These are phyloP conservation scores for Acipenser oxyrinchus DNA, from an alignment of 2,797 vertebrate genomes.

Conservation along the genomic window DNA sequence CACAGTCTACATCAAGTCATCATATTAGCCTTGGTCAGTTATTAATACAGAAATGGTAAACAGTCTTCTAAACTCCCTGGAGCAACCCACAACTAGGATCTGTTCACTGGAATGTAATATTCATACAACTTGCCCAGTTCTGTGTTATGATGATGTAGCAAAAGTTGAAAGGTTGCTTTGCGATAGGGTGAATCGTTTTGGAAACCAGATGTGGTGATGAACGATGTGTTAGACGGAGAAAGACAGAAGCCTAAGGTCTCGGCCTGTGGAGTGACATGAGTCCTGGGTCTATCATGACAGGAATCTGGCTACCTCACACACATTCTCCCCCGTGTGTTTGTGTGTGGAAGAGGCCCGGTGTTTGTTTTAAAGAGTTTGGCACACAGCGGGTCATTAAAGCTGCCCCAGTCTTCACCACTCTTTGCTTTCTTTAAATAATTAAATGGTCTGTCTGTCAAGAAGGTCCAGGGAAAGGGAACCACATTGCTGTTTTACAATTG, in stretches of 20 bases:
- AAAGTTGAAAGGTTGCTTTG: slow-evolving; percentile 11
- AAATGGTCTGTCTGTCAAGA: slow-evolving; percentile 16
- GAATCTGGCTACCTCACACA: slow-evolving; percentile 23
- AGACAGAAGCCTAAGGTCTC: slow-evolving; percentile 29
- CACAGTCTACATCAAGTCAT: too few species aligned
- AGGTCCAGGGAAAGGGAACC: background rate
- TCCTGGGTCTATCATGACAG: slow-evolving; percentile 22
- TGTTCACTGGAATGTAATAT: slow-evolving; percentile 15
- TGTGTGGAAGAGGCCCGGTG: background rate
- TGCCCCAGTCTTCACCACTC: slow-evolving; percentile 8
- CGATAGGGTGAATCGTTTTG: slow-evolving; percentile 26
- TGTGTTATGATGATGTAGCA: slow-evolving; percentile 1
- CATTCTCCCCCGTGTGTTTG: slow-evolving; percentile 10
- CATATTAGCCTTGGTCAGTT: too few species aligned
- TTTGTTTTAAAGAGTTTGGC: slow-evolving; percentile 5
- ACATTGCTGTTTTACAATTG: too few species aligned
- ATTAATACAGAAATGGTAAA: too few species aligned
- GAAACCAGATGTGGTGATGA: slow-evolving; percentile 51
- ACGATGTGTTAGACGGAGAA: slow-evolving; percentile 30
- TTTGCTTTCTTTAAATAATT: slow-evolving; percentile 17
- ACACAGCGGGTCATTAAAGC: slow-evolving; percentile 5
- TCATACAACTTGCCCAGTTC: slow-evolving; percentile 7
- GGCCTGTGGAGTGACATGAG: slow-evolving; percentile 30
- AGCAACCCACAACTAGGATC: slow-evolving; percentile 11
- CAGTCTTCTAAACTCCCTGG: too few species aligned